Evolutionary conservation across 2,797 vertebrate species (phyloP).

Genomic region (Naso thynnoides): DNA sequence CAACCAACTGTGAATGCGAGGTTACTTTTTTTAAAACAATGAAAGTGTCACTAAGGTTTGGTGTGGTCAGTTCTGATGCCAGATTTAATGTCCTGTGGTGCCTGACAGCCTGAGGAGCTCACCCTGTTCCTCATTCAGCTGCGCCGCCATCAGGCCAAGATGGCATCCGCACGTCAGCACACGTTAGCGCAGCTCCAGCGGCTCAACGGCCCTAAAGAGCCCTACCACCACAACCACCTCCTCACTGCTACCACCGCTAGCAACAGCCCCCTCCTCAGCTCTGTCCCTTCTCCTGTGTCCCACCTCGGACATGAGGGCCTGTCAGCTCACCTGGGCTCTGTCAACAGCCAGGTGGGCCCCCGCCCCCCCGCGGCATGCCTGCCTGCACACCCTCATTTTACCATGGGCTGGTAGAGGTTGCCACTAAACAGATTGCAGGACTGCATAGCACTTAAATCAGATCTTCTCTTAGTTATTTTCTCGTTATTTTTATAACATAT

Average conservation of each 20-base stretch:
- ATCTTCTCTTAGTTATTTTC: too few species aligned
- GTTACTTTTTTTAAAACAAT: not conserved
- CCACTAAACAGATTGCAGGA: slow-evolving; percentile 34
- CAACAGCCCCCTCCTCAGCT: slow-evolving; percentile 68
- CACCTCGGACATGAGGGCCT: slow-evolving; percentile 54
- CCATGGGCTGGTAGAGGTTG: slow-evolving; percentile 62
- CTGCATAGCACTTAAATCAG: slow-evolving; percentile 1
- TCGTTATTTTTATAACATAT: not conserved
- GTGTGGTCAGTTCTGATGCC: slow-evolving; percentile 40
- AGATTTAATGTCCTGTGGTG: slow-evolving; percentile 77
- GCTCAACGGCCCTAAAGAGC: slow-evolving; percentile 87
- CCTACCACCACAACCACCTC: slow-evolving; percentile 72
- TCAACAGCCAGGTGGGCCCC: slow-evolving; percentile 75
- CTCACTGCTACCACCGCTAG: slow-evolving; percentile 44
- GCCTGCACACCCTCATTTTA: slow-evolving; percentile 39
- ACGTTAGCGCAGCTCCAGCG: slow-evolving; percentile 90
- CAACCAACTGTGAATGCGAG: not conserved
- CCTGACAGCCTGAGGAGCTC: slow-evolving; percentile 95
- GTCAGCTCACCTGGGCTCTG: slow-evolving; percentile 51
- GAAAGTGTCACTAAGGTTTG: slow-evolving; percentile 5
- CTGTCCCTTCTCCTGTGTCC: slow-evolving; percentile 56
- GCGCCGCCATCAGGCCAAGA: slow-evolving; percentile 94
- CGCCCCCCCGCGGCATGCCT: slow-evolving; percentile 14
- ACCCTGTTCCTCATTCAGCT: slow-evolving; percentile 96
- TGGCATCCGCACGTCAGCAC: slow-evolving; percentile 91